phyloP scores from a whole-genome alignment of 35 echinoderm and acorn worm species.

The Lytechinus pictus region DNA sequence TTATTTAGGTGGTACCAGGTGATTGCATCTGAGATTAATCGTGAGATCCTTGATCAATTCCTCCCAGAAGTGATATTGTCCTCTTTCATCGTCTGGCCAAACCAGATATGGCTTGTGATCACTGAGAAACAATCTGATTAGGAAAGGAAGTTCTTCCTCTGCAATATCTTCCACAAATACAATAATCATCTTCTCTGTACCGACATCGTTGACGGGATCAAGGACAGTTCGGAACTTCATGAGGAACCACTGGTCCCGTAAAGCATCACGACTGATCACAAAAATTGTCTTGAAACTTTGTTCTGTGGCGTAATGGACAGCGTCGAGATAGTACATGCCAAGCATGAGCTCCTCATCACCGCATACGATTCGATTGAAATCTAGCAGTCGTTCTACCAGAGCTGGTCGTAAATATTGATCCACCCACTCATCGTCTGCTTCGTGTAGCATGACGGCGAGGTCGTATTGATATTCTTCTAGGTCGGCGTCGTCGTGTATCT shows the following conservation, averaged over 20 bases:
- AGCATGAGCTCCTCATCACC: constrained; percentile 29
- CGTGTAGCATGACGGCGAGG: no score
- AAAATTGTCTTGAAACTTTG: not conserved
- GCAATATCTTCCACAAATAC: not conserved
- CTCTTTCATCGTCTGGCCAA: constrained; percentile 21
- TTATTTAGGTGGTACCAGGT: not conserved
- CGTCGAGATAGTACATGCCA: constrained; percentile 33
- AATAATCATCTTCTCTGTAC: not conserved
- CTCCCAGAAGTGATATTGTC: constrained; percentile 1
- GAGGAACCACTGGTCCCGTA: not conserved
- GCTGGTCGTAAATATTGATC: not conserved
- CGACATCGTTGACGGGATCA: not conserved
- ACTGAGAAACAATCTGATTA: not conserved
- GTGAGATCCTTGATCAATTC: not conserved
- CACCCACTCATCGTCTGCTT: not conserved
- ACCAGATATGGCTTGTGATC: not conserved
- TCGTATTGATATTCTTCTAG: not conserved
- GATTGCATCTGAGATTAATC: not conserved
- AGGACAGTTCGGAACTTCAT: constrained; percentile 12
- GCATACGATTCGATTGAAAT: not conserved
- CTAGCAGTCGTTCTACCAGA: not conserved
- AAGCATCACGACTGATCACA: not conserved
- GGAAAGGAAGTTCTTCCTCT: not conserved
- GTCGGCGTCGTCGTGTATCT: not conserved
- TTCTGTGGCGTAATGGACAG: not conserved